phyloP scores from a whole-genome alignment of 2,113 vertebrate genomes.

The Salvelinus alpinus region DNA sequence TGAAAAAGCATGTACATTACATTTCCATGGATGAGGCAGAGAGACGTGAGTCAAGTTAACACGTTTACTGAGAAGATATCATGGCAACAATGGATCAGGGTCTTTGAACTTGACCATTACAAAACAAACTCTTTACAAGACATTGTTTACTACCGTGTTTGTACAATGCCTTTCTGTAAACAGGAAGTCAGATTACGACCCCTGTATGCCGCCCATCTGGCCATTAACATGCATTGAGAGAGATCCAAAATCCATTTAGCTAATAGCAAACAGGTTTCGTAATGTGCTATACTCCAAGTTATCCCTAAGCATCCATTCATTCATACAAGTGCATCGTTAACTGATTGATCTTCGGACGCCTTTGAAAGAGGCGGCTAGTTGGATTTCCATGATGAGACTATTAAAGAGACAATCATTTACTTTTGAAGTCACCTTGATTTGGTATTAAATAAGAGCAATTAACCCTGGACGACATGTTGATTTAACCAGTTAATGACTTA shows the following conservation, averaged over 20 bases:
- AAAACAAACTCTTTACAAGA: no score
- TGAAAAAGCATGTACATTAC: no score
- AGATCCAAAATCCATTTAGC: conserved; percentile 47
- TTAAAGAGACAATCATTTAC: neutral
- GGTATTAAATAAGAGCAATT: conserved; percentile 1
- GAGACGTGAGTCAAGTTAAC: no score
- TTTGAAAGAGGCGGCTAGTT: no score
- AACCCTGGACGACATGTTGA: conserved; percentile 25
- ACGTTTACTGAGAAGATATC: no score
- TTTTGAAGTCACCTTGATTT: conserved; percentile 4
- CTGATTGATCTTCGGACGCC: neutral
- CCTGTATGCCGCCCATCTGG: conserved; percentile 59
- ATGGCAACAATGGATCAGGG: no score
- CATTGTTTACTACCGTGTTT: no score
- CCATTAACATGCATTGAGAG: conserved; percentile 61
- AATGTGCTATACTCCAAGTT: conserved; percentile 36
- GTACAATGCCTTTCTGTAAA: no score
- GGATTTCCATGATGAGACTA: neutral
- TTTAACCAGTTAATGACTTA: conserved; percentile 29
- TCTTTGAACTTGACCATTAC: no score
- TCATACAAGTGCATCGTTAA: neutral
- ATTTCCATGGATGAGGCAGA: no score
- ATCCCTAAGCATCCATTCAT: conserved; percentile 26
- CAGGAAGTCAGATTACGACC: conserved; percentile 59
- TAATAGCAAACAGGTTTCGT: conserved; percentile 41